Base-by-base conservation (phyloP, 2,113 vertebrate genomes). In the Rhabdornis inornatus region DNA sequence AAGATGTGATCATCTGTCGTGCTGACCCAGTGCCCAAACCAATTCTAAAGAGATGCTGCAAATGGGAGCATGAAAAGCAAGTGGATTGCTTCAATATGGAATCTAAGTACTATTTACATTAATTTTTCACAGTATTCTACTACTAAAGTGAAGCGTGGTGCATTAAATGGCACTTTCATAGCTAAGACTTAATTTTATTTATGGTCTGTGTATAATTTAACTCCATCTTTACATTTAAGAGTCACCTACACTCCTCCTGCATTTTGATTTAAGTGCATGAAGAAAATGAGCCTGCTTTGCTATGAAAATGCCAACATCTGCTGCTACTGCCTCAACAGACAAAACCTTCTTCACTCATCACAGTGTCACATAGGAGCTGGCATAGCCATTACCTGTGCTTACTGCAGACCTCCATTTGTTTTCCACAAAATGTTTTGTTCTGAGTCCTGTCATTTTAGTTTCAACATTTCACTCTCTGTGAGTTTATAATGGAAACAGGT, bases 341-440 rank as follows among this genome's bases (percentile, higher is more conserved):
- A 81, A 40, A 82, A 16, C 50, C 28, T 40, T 12, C 70, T 33
- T 44, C 16, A 4, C 45, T 37, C 42, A 21, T n/a, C 39, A 18
- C 9, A 20, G 7, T 2, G 30, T 10, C 49, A 16, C 0, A 3
- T 5, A 74, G 40, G 33, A 35, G 31, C 59, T 74, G 59, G 59
- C 65, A 45, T 0, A 66, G 44, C 65, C 37, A 37, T 11, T 9
- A 59, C 15, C n/a, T 74, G 68, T 3, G 28, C 14, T 30, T 44
- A 18, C 42, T 44, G 40, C 28, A 37, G 20, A 6, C 55, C 75
- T n/a, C 64, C 40, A n/a, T 3, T 3, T 0, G 0, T 14, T 55
- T 44, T 15, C 61, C 42, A 20, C 31, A 28, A 44, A 30, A 18
- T 61, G 33, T 81, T 69, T 40, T 53, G 33, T 31, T 87, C 66